Evolutionary conservation across 2,113 vertebrate species (phyloP), one percentile per base, ranked within the genome.

Genomic region (Saiga tatarica): DNA sequence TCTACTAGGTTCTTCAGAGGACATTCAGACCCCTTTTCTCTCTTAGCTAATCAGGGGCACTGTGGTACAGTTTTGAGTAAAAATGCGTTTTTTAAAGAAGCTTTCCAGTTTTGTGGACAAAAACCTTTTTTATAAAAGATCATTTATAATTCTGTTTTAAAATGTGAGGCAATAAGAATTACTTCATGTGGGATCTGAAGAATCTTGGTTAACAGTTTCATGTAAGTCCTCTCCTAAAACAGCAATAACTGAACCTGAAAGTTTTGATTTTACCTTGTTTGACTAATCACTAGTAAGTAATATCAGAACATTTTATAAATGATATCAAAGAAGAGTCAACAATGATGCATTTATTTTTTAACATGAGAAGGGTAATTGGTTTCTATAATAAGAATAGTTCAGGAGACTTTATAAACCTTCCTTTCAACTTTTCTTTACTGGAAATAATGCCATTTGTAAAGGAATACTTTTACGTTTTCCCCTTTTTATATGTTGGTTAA

Each of bases 261-360:
- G 95, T 97, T 76, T 98, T 98, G 97, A 98, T 98, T 98, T 98
- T 99, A 98, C 98, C 98, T 99, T 98, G 98, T 98, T 99, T 99
- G 98, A 98, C 97, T 98, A 98, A 99, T 98, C 97, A 99, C 97
- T 98, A 98, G 97, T 99, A 97, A 93, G 33, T 95, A 96, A 89
- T 98, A 98, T 96, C 96, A 98, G 98, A 92, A 94, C 96, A 94
- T 98, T 98, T 98, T 98, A 97, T 99, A 98, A 94, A 67, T 94
- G 97, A 83, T 98, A 98, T 97, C 97, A 98, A 98, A 96, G 98
- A 98, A 98, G 98, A 98, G 91, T 96, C 95, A 95, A 90, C 93
- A 97, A 98, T 98, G 98, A 98, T 99, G 98, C 99, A 99, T 99
- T 98, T 99, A 81, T 99, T 99, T 99, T 99, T 99, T 99, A 99